phyloP scores from a whole-genome alignment of 2,797 vertebrate genomes.

The Echeneis naucrates region DNA sequence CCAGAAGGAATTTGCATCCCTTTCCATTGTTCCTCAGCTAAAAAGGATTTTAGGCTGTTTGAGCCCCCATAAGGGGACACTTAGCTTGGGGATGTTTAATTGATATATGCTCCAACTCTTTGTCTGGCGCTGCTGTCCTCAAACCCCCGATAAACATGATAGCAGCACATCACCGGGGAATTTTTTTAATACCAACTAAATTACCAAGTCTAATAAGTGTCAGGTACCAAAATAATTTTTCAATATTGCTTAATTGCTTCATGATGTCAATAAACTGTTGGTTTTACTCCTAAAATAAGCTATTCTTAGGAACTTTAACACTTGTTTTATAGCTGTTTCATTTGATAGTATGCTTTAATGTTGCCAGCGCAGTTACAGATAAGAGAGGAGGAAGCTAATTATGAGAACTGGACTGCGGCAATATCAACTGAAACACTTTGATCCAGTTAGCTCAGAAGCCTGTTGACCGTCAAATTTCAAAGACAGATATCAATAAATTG shows the following conservation, averaged over 20 bases:
- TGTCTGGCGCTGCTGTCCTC: neutral
- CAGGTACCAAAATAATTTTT: neutral
- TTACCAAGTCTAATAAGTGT: too few species aligned
- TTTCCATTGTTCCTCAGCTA: neutral
- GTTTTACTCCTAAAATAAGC: neutral
- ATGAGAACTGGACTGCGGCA: neutral
- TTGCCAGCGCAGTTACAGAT: neutral
- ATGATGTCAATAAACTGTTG: too few species aligned
- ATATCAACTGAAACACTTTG: neutral
- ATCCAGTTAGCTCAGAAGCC: neutral
- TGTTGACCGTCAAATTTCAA: neutral
- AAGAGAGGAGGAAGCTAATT: neutral
- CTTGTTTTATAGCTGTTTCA: neutral
- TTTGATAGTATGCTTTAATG: neutral
- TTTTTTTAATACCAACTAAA: too few species aligned
- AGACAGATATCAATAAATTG: neutral
- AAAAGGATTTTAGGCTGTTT: neutral
- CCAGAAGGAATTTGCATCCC: neutral
- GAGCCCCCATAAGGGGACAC: neutral
- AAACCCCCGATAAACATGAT: too few species aligned
- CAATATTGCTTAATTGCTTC: neutral
- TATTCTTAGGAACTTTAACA: neutral
- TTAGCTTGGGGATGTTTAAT: too few species aligned
- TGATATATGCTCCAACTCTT: neutral
- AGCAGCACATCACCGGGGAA: too few species aligned